These are phyloP conservation scores for Ridgeia piscesae DNA, from an alignment of 1,140 invertebrate species.

Conservation along the genomic window DNA sequence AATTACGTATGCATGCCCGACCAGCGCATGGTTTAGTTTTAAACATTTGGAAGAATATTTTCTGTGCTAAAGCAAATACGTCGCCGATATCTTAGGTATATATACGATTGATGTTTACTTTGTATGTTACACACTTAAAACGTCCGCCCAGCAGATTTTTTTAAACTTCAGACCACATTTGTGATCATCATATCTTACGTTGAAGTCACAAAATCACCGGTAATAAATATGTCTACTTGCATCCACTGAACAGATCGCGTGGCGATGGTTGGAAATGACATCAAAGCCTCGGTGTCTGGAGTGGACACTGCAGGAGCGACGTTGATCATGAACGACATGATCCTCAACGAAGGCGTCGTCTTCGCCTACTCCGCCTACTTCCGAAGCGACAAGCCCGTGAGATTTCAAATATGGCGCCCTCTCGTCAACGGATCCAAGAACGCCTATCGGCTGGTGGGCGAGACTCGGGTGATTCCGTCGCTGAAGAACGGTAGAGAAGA, in stretches of 20 bases:
- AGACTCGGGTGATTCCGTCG: slow-evolving; percentile 7
- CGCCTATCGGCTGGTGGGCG: not conserved
- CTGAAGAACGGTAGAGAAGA: slow-evolving; percentile 8
- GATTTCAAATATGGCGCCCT: slow-evolving; percentile 22
- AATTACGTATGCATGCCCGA: too few relatives aligned
- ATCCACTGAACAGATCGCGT: slow-evolving; percentile 12
- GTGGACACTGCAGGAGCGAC: slow-evolving; percentile 12
- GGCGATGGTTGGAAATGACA: slow-evolving; percentile 13
- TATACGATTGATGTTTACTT: too few relatives aligned
- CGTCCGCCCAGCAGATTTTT: too few relatives aligned
- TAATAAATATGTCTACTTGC: not conserved
- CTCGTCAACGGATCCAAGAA: not conserved
- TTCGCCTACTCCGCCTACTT: slow-evolving; percentile 26
- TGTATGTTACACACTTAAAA: too few relatives aligned
- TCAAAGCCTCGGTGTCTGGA: slow-evolving; percentile 17
- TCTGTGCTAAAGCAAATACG: too few relatives aligned
- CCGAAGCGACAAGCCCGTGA: not conserved
- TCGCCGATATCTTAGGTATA: too few relatives aligned
- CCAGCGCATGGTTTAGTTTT: too few relatives aligned
- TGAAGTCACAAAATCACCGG: not conserved
- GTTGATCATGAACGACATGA: slow-evolving; percentile 10
- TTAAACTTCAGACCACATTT: too few relatives aligned
- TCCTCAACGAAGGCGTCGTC: slow-evolving; percentile 1
- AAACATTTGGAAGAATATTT: too few relatives aligned
- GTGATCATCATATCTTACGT: too few relatives aligned